Evolutionary conservation across 2,888 invertebrate species (phyloP).

Genomic region (Nipponacmea schrenckii): DNA sequence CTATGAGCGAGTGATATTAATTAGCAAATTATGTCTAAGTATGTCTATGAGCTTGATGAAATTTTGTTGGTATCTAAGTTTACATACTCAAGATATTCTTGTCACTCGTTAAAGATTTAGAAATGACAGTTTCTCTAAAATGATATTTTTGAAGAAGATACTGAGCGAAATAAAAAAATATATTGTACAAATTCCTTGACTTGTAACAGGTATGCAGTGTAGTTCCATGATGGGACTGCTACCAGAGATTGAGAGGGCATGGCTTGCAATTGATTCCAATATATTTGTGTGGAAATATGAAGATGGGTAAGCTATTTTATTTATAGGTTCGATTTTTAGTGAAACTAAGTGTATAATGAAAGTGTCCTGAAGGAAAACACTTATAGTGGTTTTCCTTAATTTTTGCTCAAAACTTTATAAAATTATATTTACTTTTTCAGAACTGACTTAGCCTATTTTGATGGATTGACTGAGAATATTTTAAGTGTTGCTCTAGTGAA

Average conservation of each 20-base stretch:
- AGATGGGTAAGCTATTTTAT: conserved; percentile 73
- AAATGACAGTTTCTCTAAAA: too few relatives aligned
- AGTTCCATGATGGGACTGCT: conserved; percentile 98
- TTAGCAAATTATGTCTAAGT: too few relatives aligned
- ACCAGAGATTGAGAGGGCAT: conserved; percentile 93
- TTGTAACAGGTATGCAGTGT: conserved; percentile 86
- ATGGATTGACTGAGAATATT: conserved; percentile 93
- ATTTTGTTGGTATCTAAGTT: too few relatives aligned
- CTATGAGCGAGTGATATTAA: too few relatives aligned
- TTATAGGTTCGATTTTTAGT: neutral
- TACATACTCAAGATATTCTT: too few relatives aligned
- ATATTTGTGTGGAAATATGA: conserved; percentile 99
- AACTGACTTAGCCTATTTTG: conserved; percentile 94
- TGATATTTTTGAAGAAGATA: too few relatives aligned
- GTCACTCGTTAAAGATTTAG: too few relatives aligned
- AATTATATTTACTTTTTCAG: conserved; percentile 70
- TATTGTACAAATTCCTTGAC: conserved; percentile 28
- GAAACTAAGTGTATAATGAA: neutral
- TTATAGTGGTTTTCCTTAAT: too few relatives aligned
- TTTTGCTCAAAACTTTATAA: too few relatives aligned
- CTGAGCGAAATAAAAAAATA: too few relatives aligned
- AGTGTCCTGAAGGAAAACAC: neutral
- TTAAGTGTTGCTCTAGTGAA: conserved; percentile 88
- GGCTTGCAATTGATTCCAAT: conserved; percentile 97
- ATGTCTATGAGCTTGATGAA: too few relatives aligned